Base-by-base conservation (phyloP, 2,888 invertebrate genomes). In the Drosophila peninsularis region DNA sequence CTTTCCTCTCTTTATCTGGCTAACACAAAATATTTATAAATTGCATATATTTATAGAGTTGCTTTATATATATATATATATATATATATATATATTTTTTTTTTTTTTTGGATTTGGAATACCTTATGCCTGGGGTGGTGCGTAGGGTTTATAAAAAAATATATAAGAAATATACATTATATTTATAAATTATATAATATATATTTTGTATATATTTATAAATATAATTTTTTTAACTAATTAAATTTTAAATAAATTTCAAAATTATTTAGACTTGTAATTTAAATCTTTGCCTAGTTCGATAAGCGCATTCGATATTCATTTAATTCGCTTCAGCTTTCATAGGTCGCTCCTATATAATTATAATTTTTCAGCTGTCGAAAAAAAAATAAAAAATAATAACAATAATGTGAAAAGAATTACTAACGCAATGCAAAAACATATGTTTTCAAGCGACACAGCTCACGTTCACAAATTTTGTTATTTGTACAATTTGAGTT, bases 361-460 rank as follows among this genome's bases (percentile, higher is more conserved):
- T 57, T 42, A 55, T 37, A 52, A 55, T 62, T 58, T 62, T 54
- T 50, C 73, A 70, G 64, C 64, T 65, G 2, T 39, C 39, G 47
- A 39, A 54, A 37, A 41, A 6, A 11, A 21, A 53, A 7, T 5
- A 21, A 19, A 30, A 21, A 47, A 30, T 34, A 45, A 37, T 5
- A 32, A 32, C 0, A 21, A 32, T 32, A 49, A 36, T 45, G 5
- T 32, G 6, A 58, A 50, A 17, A 60, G 10, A 42, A 37, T 30
- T 17, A 34, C 24, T 42, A 30, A 45, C 19, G 63, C 71, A 42
- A 54, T 39, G 44, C 30, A 52, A 67, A 58, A 71, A 54, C 49
- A 68, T 11, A 63, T 41, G n/a, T 13, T 45, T n/a, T 45, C 24
- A n/a, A 27, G 5, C 14, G 44, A 44, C 42, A 14, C 24, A 44